Base-by-base conservation (phyloP, 1,140 invertebrate genomes). In the Andrena cerasifolii region DNA sequence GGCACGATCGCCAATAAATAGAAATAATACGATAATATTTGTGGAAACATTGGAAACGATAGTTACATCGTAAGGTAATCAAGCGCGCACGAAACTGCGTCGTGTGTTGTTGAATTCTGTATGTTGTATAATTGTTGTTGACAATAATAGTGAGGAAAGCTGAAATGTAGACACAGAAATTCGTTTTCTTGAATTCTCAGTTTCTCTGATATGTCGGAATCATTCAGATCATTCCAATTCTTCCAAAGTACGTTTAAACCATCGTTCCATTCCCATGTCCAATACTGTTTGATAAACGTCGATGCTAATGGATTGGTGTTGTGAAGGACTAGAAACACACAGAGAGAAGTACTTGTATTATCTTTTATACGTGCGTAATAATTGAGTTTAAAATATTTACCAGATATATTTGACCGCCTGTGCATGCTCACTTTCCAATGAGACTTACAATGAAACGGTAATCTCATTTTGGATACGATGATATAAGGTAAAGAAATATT, bases 91-190 rank as follows among this genome's bases (percentile, higher is more conserved):
- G 85, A 88, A 26, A 95, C 94, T 76, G 92, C 91, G 36, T 89
- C 86, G 77, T 95, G 95, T 0, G 93, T 93, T 0, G 93, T 94
- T 14, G 94, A 95, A 89, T 94, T 95, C 84, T 95, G 94, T 47
- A 95, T 90, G n/a, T 90, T 91, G 18, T 93, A 89, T 14, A 95
- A 81, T 63, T 93, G 92, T 71, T 93, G 91, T 49, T 93, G 89
- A 63, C 92, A 92, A 36, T 90, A 93, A 79, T 92, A 93, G 43
- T 92, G 68, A 0, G 94, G 88, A 63, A 90, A 94, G 5, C 93
- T 93, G 0, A 86, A 87, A 82, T 92, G 91, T 18, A 95, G 79
- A 21, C 84, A 71, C 10, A 85, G 71, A 26, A 95, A 88, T 88
- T 95, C 94, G 8, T 80, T 80, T 51, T 90, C 85, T 49, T 87